Evolutionary conservation across 2,797 vertebrate species (phyloP).

Genomic region (Melanotaenia nigrans): DNA sequence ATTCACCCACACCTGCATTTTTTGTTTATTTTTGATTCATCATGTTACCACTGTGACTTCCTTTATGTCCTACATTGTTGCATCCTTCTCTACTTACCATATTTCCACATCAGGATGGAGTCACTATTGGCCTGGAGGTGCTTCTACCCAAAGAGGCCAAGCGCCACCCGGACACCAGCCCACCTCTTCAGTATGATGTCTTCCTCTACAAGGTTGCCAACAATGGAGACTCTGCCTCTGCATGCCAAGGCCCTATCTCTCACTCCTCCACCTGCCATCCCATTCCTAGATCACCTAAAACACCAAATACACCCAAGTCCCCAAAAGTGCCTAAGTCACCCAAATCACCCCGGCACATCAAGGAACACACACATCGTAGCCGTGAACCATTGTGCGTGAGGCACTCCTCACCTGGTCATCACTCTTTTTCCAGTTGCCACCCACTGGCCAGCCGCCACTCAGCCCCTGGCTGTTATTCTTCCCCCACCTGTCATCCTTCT

Average conservation of each 20-base stretch:
- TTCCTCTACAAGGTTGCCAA: slow-evolving; percentile 83
- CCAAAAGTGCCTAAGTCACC: slow-evolving; percentile 37
- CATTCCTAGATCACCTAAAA: slow-evolving; percentile 56
- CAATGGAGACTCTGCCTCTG: slow-evolving; percentile 62
- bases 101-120: slow-evolving; percentile 77
- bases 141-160: slow-evolving; percentile 84
- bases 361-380: slow-evolving; percentile 24
- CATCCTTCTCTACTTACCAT: slow-evolving; percentile 59
- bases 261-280: slow-evolving; percentile 49
- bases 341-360: slow-evolving; percentile 28
- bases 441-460: slow-evolving; percentile 53
- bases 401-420: slow-evolving; percentile 52
- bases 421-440: slow-evolving; percentile 39
- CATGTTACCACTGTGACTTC: slow-evolving; percentile 45
- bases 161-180: slow-evolving; percentile 68
- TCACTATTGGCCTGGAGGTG: slow-evolving; percentile 85
- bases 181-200: slow-evolving; percentile 81
- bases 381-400: slow-evolving; percentile 39
- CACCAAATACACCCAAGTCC: slow-evolving; percentile 38
- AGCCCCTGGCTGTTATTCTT: slow-evolving; percentile 39
- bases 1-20: slow-evolving; percentile 23
- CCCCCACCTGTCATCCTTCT: slow-evolving; percentile 42
- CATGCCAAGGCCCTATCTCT: slow-evolving; percentile 27
- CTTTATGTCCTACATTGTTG: slow-evolving; percentile 50
- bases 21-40: slow-evolving; percentile 26